Percentiles rank a stretch among this genome's conserved stretches.
These are phyloP conservation scores for Caenorhabditis auriculariae DNA, from an alignment of 2,888 invertebrate species.

Conservation along the genomic window DNA sequence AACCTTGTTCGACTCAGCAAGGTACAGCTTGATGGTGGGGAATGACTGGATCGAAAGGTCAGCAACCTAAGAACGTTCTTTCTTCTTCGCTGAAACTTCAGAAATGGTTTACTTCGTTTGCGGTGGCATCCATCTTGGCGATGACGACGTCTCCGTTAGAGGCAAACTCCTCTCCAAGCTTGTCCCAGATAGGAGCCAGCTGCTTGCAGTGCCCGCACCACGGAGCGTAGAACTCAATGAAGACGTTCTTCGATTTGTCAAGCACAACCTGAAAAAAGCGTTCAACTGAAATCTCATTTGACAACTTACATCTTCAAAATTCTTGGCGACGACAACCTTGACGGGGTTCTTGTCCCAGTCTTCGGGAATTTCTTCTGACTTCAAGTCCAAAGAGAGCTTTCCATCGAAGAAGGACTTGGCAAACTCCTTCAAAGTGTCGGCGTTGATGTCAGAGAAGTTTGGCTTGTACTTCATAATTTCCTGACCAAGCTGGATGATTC, in stretches of 20 bases:
- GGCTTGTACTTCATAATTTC: constrained; percentile 92
- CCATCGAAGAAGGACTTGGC: constrained; percentile 84
- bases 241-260: constrained; percentile 81
- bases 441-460: constrained; percentile 69
- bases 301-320: constrained; percentile 74
- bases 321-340: constrained; percentile 84
- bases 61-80: constrained; percentile 74
- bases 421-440: constrained; percentile 76
- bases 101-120: constrained; percentile 74
- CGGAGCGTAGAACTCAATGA: constrained; percentile 97
- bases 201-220: constrained; percentile 97
- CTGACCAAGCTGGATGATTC: constrained; percentile 84
- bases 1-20: constrained; percentile 81
- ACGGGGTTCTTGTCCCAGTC: constrained; percentile 95
- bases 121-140: constrained; percentile 96
- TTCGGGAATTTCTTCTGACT: constrained; percentile 86
- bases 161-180: constrained; percentile 87
- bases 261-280: constrained; percentile 74
- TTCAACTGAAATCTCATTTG: background rate
- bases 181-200: constrained; percentile 88
- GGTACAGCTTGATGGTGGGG: constrained; percentile 88
- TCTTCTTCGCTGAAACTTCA: background rate
- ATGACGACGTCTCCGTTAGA: constrained; percentile 78
- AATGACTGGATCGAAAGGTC: constrained; percentile 87
- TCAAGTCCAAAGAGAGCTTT: constrained; percentile 86